Conservation (phyloP, 2,797 vertebrate species). For the Mus caroli region DNA sequence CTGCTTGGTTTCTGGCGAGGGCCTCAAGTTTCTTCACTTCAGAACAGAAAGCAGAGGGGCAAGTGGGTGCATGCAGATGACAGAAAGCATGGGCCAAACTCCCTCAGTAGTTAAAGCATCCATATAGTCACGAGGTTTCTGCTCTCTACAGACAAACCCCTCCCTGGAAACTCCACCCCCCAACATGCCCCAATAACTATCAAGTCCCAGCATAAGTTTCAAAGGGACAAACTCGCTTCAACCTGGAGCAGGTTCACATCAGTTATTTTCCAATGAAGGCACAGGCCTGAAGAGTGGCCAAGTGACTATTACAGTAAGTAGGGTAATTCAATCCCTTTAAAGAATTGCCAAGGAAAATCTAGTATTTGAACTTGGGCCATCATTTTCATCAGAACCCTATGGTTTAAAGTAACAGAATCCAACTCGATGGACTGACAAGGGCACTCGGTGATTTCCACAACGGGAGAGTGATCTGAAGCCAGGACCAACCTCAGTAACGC, state of each 20-base stretch:
- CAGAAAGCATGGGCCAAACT: neutral
- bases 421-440: neutral
- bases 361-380: neutral
- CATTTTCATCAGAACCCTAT: constrained; percentile 24
- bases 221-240: neutral
- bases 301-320: neutral
- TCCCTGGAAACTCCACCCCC: no score
- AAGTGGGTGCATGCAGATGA: neutral
- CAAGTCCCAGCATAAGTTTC: neutral
- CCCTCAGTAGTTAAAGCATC: neutral
- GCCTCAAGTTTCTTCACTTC: neutral
- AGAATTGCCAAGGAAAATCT: constrained; percentile 3
- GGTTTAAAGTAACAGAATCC: constrained; percentile 55
- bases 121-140: neutral
- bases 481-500: neutral
- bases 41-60: neutral
- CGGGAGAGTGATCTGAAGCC: constrained; percentile 34
- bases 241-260: neutral
- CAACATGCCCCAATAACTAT: no score
- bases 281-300: neutral
- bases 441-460: constrained; percentile 27
- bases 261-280: constrained; percentile 2
- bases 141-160: neutral
- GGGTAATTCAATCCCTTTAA: constrained; percentile 40
- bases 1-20: neutral